Base-by-base conservation (phyloP, 2,113 vertebrate genomes). In the Rhombomys opimus region DNA sequence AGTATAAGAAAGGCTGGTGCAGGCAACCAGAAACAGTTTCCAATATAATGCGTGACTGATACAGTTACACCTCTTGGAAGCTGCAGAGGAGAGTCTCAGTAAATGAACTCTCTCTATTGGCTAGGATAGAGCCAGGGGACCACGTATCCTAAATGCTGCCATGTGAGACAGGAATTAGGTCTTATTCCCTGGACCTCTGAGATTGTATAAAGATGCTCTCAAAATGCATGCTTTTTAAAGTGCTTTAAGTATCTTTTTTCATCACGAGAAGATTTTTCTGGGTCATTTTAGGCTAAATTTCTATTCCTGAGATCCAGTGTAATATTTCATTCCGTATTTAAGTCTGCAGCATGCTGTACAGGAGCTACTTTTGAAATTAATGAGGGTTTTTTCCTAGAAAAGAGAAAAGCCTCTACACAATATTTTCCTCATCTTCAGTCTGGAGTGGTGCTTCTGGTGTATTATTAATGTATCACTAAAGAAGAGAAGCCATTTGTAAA, bases 401-500 rank as follows among this genome's bases (percentile, higher is more conserved):
- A 57, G 57, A 57, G 12, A 57, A 15, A 13, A 12, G 11, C 57
- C 57, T 57, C 52, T 77, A 32, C 54, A 46, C 20, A 63, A 0
- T 20, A 92, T 54, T 61, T 84, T 92, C 67, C 52, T 46, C 14
- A 50, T 68, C 17, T 57, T 17, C 95, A 81, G 17, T 52, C 59
- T 86, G 52, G 27, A 97, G 57, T 96, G 73, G 70, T 80, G 63
- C n/a, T 78, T 90, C 52, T 13, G 32, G 12, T 6, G 2, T 70
- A 46, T 94, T 67, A 89, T 90, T 89, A 95, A 93, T 94, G n/a
- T 81, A 52, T 89, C 75, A 63, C 38, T 81, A 89, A 91, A 87
- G 77, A 91, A 93, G 50, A 92, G 41, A 91, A 94, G 25, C 61
- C 46, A 68, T 95, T 97, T 97, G 7, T 84, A 95, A 95, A 84